Evolutionary conservation across 2,113 vertebrate genomes (phyloP).

Genomic region (Proteles cristata): DNA sequence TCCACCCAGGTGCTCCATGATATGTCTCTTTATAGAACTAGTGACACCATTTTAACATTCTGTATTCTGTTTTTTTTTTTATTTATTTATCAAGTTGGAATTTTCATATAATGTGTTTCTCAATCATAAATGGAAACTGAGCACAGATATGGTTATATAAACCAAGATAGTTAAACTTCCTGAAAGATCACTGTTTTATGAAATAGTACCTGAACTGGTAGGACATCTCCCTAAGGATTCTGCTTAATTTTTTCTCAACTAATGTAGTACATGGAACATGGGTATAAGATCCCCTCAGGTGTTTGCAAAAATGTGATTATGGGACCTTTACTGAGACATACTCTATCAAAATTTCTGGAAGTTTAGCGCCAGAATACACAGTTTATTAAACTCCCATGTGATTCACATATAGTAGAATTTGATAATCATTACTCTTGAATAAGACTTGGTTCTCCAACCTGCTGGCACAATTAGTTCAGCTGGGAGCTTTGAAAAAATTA

Average conservation of each 20-base stretch:
- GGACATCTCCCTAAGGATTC: slow-evolving; percentile 4
- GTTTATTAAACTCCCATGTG: slow-evolving; percentile 56
- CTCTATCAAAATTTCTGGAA: slow-evolving; percentile 14
- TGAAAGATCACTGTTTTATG: neutral
- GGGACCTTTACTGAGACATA: neutral
- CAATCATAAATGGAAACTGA: neutral
- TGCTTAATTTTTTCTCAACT: neutral
- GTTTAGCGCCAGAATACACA: neutral
- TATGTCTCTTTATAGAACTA: neutral
- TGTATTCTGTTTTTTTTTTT: neutral
- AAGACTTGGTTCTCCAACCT: slow-evolving; percentile 41
- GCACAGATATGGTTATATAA: neutral
- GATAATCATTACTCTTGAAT: slow-evolving; percentile 10
- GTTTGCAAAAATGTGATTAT: slow-evolving; percentile 9
- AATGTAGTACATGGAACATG: neutral
- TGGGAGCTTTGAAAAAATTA: slow-evolving; percentile 33
- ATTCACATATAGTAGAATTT: slow-evolving; percentile 2
- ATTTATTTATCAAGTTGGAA: slow-evolving; percentile 21
- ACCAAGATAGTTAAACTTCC: neutral
- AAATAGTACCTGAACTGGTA: neutral
- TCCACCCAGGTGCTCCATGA: neutral
- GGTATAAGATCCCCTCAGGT: neutral
- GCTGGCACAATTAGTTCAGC: slow-evolving; percentile 10
- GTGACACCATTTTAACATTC: neutral
- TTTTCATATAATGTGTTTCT: neutral